Evolutionary conservation across 2,797 vertebrate genomes (phyloP), one percentile per base, ranked within the genome.

Genomic region (Molothrus ater): DNA sequence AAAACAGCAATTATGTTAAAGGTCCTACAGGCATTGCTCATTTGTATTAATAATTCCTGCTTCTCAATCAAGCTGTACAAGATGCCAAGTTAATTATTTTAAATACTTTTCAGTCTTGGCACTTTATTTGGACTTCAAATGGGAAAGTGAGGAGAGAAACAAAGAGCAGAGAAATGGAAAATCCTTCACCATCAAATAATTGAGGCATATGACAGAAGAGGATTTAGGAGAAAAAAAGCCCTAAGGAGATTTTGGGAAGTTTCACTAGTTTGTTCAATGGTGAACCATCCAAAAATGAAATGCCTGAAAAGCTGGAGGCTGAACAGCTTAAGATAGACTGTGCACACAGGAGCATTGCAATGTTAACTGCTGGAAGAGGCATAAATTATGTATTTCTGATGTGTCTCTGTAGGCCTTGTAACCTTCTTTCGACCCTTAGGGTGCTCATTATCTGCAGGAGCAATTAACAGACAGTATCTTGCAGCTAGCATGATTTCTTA

Each of bases 391-490:
- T 22, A 86, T 88, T 92, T 95, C 53, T 86, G 64, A 65, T 73
- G 47, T 47, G 80, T 84, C 93, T 93, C 81, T 81, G 17, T 64
- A 72, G 93, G 87, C n/a, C 63, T 82, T 73, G 38, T 72, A 78
- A 80, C 93, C 71, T 88, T 88, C 93, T 73, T 92, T 95, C 69
- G 36, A 76, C 81, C 80, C 86, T 91, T 91, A 83, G 95, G 90
- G 81, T 93, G 80, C 88, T 96, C 45, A 32, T 91, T 95, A 93
- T 85, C 81, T 80, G 61, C 80, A 78, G 76, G 47, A 94, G 74
- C 91, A 90, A 94, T 96, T 96, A 95, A 75, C 80, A 93, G 95
- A 86, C 75, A 88, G 66, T 73, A 93, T 90, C 92, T 92, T 79
- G 84, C 69, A 95, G 91, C 92, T 75, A 81, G 85, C 2, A 0